Evolutionary conservation across 1,140 invertebrate species (phyloP), one percentile per base, ranked within the genome.

Genomic region (Pinna nobilis): DNA sequence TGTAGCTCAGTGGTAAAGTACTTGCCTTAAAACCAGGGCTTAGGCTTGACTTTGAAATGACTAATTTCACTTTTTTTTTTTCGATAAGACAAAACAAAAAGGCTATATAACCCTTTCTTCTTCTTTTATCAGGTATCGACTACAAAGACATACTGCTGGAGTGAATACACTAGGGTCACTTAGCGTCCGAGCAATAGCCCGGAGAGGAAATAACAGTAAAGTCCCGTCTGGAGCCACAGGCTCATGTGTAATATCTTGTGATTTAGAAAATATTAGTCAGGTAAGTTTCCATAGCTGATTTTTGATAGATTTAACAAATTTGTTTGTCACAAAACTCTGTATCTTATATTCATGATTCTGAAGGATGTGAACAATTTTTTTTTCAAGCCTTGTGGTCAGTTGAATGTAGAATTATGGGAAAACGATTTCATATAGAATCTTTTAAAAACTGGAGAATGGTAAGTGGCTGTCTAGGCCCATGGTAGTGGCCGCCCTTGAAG

Each of bases 141-240:
- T 94, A 11, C 91, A 93, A 32, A 91, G 93, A 6, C 93, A 94
- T 73, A 91, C 90, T 23, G 94, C 93, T 91, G 90, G 92, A 63
- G 85, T 94, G n/a, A 91, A 91, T 44, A 92, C 94, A n/a, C 88
- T 93, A 55, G 92, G 93, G 72, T 94, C 93, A 1, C 83, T 94
- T 15, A 90, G 91, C 64, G 90, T 92, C 2, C 91, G 91, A 25
- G 91, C 91, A 0, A 90, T 90, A 35, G 90, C 90, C 3, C 80
- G 79, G 41, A 77, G 74, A 53, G 78, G 77, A 64, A 76, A 71
- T 60, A 76, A 53, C 55, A 69, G 33, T 71, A 68, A 39, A n/a
- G 23, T 6, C 84, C 86, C 33, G 89, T 88, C 77, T 91, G 91
- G 75, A 13, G 71, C 72, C 88, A 11, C 69, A 15, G 49, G 74